Base-by-base conservation (phyloP, 2,113 vertebrate species). In the Prunella himalayana region DNA sequence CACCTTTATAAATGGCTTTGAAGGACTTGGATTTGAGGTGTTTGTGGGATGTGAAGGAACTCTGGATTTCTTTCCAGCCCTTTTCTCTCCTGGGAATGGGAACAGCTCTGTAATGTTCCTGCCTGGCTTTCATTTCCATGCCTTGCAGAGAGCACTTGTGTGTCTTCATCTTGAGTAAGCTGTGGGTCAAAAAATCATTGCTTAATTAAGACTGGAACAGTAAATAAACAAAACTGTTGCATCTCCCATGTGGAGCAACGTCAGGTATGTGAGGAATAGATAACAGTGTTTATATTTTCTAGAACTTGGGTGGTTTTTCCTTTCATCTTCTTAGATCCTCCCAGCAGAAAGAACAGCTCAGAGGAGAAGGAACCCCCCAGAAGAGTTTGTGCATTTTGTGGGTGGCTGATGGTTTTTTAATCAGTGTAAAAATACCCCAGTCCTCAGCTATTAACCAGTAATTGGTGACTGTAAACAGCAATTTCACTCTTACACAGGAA, bases 131-230 rank as follows among this genome's bases (percentile, higher is more conserved):
- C 7, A 45, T 82, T 86, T 70, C 30, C 78, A 7, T 27, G 31
- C 24, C 57, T 93, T 89, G 37, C 84, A 60, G 16, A 87, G 44
- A n/a, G n/a, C 76, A 54, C 37, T 80, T 47, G 72, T 80, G 93
- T 79, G 11, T 92, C 86, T 75, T 64, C 76, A 77, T 93, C 86
- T 86, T 15, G 56, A 87, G 84, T 39, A 35, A 88, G 82, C 75
- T 85, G 63, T 49, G 83, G 84, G 77, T 86, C 75, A 80, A 19
- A 88, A 95, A 95, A 44, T 35, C 63, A 39, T 39, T 14, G 10
- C 75, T 88, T 95, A 85, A 95, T 96, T 87, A 94, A 91, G 59
- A 4, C 53, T 90, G 82, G 85, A 76, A 63, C 73, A 68, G 75
- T 91, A 82, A 88, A 96, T 82, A 97, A 95, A 91, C 88, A 87